Conservation (phyloP, 2,888 invertebrate genomes). For the Scaptomyza flava region DNA sequence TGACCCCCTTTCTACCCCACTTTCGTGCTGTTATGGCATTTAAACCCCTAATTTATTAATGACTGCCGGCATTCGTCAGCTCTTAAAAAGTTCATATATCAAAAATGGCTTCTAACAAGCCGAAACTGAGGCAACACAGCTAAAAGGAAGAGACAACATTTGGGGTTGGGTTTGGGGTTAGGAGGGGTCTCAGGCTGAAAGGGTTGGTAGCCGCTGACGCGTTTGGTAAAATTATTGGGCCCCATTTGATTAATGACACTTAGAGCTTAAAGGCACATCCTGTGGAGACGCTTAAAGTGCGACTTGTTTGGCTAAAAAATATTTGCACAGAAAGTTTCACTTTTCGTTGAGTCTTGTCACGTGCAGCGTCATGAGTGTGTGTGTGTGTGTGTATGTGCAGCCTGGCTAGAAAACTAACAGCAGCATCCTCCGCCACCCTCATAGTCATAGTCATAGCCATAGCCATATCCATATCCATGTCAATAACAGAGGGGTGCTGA, state of each 20-base stretch:
- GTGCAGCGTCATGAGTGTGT: constrained; percentile 48
- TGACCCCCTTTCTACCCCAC: background rate
- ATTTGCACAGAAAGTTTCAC: constrained; percentile 73
- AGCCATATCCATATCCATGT: constrained; percentile 34
- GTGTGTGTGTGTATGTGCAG: constrained; percentile 38
- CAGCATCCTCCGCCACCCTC: background rate
- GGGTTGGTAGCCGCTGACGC: constrained; percentile 67
- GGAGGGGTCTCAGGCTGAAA: constrained; percentile 33
- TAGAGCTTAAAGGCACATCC: constrained; percentile 33
- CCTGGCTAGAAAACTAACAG: constrained; percentile 40
- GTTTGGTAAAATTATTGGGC: constrained; percentile 65
- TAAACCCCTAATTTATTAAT: constrained; percentile 81
- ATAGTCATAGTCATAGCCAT: background rate
- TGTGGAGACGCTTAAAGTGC: constrained; percentile 34
- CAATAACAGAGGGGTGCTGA: constrained; percentile 31
- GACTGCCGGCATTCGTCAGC: constrained; percentile 73
- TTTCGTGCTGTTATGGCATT: constrained; percentile 47
- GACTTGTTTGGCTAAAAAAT: constrained; percentile 57
- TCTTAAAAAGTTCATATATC: constrained; percentile 76
- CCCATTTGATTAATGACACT: constrained; percentile 76
- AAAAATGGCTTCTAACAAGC: constrained; percentile 64
- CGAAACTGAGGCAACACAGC: constrained; percentile 30
- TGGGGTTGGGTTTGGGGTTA: background rate
- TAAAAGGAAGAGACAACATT: constrained; percentile 12
- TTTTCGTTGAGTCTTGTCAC: constrained; percentile 75